Conservation (phyloP, 2,797 vertebrate species). For the Brotula barbata region DNA sequence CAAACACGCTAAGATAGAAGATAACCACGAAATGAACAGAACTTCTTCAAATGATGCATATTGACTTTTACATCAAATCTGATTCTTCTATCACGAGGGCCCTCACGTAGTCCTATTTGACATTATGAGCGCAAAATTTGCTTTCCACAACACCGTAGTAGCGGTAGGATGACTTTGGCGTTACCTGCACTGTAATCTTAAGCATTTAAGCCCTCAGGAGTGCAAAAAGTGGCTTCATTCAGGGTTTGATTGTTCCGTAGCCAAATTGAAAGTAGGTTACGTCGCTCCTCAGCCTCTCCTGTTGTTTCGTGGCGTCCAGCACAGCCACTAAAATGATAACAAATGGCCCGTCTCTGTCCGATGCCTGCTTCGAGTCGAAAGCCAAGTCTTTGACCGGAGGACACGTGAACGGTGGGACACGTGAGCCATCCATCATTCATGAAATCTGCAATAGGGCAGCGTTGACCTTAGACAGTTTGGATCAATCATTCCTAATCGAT, state of each 20-base stretch:
- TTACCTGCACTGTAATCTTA: neutral
- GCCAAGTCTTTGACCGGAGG: conserved; percentile 39
- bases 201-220: conserved; percentile 5
- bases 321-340: conserved; percentile 11
- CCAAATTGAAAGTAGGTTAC: neutral
- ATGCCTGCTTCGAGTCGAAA: conserved; percentile 13
- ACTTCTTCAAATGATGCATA: neutral
- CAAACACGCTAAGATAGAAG: neutral
- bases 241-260: neutral
- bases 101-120: too few relatives aligned
- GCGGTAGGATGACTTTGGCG: too few relatives aligned
- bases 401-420: conserved; percentile 36
- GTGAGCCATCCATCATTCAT: conserved; percentile 42
- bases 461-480: neutral
- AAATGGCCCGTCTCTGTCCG: conserved; percentile 14
- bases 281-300: neutral
- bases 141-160: too few relatives aligned
- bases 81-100: too few relatives aligned
- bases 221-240: neutral
- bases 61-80: too few relatives aligned
- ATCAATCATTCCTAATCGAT: conserved; percentile 2
- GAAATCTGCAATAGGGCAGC: neutral
- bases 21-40: neutral
- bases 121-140: too few relatives aligned
- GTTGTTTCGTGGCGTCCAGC: neutral